Percentiles rank a stretch among this genome's conserved stretches.
phyloP scores from a whole-genome alignment of 2,113 vertebrate genomes.

The Penelope pileata region DNA sequence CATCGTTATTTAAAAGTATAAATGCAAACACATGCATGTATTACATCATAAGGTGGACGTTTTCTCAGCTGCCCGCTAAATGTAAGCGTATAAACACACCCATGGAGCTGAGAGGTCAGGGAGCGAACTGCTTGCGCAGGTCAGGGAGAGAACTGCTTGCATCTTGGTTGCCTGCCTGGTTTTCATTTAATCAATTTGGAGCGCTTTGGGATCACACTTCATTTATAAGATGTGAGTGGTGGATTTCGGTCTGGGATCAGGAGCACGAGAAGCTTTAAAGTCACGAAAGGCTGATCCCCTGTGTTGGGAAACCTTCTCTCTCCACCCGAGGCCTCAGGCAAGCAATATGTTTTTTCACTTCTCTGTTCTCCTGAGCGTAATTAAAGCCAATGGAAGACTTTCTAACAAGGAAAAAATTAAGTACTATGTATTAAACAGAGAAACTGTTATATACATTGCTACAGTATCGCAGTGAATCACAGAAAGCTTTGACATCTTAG shows the following conservation, averaged over 20 bases:
- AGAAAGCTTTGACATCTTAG: background rate
- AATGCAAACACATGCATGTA: background rate
- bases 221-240: background rate
- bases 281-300: background rate
- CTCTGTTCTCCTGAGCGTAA: background rate
- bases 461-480: background rate
- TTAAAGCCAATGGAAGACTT: background rate
- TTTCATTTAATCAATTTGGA: background rate
- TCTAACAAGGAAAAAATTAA: background rate
- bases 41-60: background rate
- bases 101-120: background rate
- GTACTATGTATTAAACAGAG: background rate
- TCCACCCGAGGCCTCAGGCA: background rate
- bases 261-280: background rate
- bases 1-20: background rate
- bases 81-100: background rate
- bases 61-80: background rate
- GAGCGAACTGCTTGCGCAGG: background rate
- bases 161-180: background rate
- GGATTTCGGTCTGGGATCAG: background rate
- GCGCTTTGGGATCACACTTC: background rate
- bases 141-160: background rate
- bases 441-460: background rate
- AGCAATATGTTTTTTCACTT: constrained; percentile 1
- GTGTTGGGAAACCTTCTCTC: background rate